Evolutionary conservation across 1,140 invertebrate genomes (phyloP), one percentile per base, ranked within the genome.

Genomic region (Pinna nobilis): DNA sequence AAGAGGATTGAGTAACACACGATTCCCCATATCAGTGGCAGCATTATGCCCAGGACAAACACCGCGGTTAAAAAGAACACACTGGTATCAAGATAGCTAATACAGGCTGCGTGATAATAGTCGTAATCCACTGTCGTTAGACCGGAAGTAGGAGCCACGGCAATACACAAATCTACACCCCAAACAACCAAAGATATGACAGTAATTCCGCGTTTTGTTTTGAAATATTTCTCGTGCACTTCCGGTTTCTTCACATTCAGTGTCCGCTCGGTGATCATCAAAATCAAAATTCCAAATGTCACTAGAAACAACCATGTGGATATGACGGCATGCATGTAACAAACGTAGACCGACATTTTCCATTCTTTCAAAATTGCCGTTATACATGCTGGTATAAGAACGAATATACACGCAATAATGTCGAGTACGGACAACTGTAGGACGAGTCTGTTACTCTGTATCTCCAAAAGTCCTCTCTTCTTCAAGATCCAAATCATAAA

Each of bases 31-130:
- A 50, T 3, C 15, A 63, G 28, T 5, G 59, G 15, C 20, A 63
- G 1, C 0, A 59, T 44, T 15, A 70, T 15, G 28, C 55, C 33
- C 3, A 70, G 20, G 11, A n/a, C 20, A 32, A 70, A 70, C 13
- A 70, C 44, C 0, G 18, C 23, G 28, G 44, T 28, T 0, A 61
- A 20, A 7, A 39, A 70, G 18, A 61, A 50, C 30, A 61, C 3
- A 28, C 57, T 51, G 37, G 28, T 35, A 30, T 23, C 28, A 35
- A 61, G 25, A 23, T 15, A 35, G 13, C 37, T 32, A n/a, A 51
- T 35, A 53, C 68, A 70, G 0, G 68, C 44, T 37, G 68, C 68
- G 13, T 70, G 68, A 47, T 70, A 70, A 5, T 11, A 32, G 39
- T 70, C 57, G 25, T 70, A 70, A 25, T 41, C 55, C 28, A 70